Percentiles rank a stretch among this genome's conserved stretches.
Evolutionary conservation across 2,888 invertebrate species (phyloP).

Genomic region (Furcula furcula): DNA sequence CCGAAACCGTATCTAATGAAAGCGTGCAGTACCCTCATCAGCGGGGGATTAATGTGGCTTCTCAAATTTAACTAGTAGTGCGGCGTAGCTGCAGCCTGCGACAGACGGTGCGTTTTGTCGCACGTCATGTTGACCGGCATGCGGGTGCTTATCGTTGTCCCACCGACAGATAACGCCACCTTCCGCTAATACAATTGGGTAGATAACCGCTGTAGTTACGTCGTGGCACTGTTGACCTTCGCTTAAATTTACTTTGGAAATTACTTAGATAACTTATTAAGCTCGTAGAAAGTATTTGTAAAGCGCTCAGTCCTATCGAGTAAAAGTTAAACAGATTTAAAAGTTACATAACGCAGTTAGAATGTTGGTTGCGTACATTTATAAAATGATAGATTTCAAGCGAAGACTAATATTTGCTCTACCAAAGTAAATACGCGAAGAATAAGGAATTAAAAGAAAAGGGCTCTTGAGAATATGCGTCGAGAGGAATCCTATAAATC

Average conservation of each 20-base stretch:
- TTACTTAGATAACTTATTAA: slow-evolving; percentile 3
- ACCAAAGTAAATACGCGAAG: slow-evolving; percentile 24
- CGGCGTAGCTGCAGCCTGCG: slow-evolving; percentile 25
- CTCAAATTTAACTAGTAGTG: slow-evolving; percentile 50
- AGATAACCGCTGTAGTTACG: slow-evolving; percentile 9
- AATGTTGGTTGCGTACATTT: neutral
- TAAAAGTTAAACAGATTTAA: no score
- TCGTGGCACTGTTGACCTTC: slow-evolving; percentile 18
- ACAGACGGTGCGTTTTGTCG: slow-evolving; percentile 19
- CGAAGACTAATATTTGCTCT: slow-evolving; percentile 16
- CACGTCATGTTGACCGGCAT: slow-evolving; percentile 28
- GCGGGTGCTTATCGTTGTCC: slow-evolving; percentile 50
- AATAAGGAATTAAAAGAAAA: slow-evolving; percentile 34
- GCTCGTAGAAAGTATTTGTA: no score
- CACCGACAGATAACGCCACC: slow-evolving; percentile 45
- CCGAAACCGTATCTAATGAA: slow-evolving; percentile 47
- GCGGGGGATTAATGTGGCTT: slow-evolving; percentile 52
- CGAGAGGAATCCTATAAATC: slow-evolving; percentile 51
- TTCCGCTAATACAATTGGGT: slow-evolving; percentile 25
- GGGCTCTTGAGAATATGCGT: slow-evolving; percentile 32
- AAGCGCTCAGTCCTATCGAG: no score
- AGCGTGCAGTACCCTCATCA: slow-evolving; percentile 50
- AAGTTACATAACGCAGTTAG: neutral
- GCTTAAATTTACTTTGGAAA: slow-evolving; percentile 5
- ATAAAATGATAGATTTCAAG: slow-evolving; percentile 9